Evolutionary conservation across 2,888 invertebrate species (phyloP).

Genomic region (Schrankia costaestrigalis): DNA sequence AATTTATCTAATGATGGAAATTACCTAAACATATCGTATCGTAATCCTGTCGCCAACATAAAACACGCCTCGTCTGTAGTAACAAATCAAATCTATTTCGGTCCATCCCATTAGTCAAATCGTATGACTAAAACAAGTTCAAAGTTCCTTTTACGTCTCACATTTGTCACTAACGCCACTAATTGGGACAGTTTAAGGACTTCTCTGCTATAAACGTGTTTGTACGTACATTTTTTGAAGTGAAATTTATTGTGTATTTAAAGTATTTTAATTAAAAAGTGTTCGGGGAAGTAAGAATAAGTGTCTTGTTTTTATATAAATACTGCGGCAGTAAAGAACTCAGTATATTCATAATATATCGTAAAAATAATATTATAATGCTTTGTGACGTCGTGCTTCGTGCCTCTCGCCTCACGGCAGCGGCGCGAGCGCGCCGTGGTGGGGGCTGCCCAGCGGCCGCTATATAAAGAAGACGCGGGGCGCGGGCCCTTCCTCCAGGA

Average conservation of each 20-base stretch:
- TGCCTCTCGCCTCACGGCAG: too few relatives aligned
- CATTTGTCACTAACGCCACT: constrained; percentile 52
- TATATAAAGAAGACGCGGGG: too few relatives aligned
- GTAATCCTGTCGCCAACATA: constrained; percentile 22
- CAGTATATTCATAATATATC: too few relatives aligned
- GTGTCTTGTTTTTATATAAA: too few relatives aligned
- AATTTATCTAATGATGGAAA: neutral
- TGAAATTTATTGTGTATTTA: constrained; percentile 15
- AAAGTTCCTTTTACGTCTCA: constrained; percentile 45
- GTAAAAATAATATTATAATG: too few relatives aligned
- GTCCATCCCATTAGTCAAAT: constrained; percentile 67
- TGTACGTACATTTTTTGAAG: constrained; percentile 26
- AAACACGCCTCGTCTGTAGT: constrained; percentile 25
- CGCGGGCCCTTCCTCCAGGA: too few relatives aligned
- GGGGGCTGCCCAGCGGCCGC: too few relatives aligned
- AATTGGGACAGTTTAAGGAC: constrained; percentile 48
- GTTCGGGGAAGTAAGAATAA: constrained; percentile 1
- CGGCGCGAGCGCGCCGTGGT: too few relatives aligned
- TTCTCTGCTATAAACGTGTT: constrained; percentile 26
- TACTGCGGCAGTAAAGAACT: too few relatives aligned
- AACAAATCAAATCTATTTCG: constrained; percentile 70
- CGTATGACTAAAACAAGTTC: constrained; percentile 55
- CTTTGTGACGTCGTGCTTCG: too few relatives aligned
- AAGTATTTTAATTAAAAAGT: constrained; percentile 22
- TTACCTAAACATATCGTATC: constrained; percentile 20